These are phyloP conservation scores for Sepioteuthis lessoniana DNA, from an alignment of 2,888 invertebrate species.

Conservation along the genomic window DNA sequence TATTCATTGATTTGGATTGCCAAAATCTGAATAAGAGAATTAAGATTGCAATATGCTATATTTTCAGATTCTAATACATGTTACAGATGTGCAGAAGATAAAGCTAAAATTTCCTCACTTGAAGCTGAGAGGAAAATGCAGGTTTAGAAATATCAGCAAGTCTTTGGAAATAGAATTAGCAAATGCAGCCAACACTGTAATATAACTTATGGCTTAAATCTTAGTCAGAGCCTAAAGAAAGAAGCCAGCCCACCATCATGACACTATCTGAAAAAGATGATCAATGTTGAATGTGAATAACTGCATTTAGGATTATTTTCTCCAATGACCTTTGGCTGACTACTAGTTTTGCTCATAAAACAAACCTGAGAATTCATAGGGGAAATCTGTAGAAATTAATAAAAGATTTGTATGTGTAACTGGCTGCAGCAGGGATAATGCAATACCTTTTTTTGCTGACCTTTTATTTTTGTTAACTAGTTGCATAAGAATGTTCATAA, in stretches of 20 bases:
- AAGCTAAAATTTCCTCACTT: not conserved
- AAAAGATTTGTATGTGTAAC: not conserved
- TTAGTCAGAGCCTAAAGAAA: not conserved
- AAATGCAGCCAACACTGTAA: not conserved
- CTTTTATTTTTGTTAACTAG: not conserved
- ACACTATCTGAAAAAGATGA: not conserved
- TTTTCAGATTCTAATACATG: not conserved
- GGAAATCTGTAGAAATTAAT: not conserved
- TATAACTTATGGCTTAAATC: not conserved
- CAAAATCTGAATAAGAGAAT: not conserved
- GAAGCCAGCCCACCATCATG: not conserved
- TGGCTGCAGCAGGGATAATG: not conserved
- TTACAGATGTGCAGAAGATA: not conserved
- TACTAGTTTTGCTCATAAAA: not conserved
- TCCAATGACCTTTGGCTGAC: not conserved
- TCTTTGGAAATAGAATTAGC: conserved; percentile 10
- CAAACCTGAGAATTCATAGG: not conserved
- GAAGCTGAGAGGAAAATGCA: not conserved
- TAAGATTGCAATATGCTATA: not conserved
- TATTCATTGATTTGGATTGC: not conserved
- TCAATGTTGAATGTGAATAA: not conserved
- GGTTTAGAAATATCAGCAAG: not conserved
- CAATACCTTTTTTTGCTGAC: not conserved
- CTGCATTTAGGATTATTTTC: not conserved
- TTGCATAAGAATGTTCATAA: not conserved